These are phyloP conservation scores for Coreoperca whiteheadi DNA, from an alignment of 2,113 vertebrate species.

Conservation along the genomic window DNA sequence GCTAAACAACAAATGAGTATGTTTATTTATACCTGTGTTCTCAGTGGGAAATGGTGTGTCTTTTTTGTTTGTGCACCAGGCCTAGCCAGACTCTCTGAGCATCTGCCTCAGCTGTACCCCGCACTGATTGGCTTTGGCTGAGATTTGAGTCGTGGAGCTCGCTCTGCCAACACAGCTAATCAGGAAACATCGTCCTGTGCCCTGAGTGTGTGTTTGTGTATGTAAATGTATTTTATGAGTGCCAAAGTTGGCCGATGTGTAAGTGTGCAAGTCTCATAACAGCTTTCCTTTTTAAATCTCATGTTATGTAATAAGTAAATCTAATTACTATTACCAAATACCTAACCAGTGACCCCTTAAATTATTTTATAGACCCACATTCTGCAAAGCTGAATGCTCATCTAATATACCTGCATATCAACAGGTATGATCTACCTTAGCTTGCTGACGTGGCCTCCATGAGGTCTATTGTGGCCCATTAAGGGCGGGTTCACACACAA, in stretches of 20 bases:
- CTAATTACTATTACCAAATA: not conserved
- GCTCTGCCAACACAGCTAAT: conserved; percentile 37
- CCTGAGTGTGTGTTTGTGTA: conserved; percentile 16
- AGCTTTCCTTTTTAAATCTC: not conserved
- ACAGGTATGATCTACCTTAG: conserved; percentile 4
- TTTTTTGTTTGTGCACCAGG: conserved; percentile 1
- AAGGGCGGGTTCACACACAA: no score
- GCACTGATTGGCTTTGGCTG: conserved; percentile 45
- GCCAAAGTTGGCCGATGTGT: not conserved
- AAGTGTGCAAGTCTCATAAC: not conserved
- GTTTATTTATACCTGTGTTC: conserved; percentile 2
- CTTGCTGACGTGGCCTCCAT: not conserved
- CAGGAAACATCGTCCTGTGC: conserved; percentile 23
- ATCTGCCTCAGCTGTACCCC: conserved; percentile 6
- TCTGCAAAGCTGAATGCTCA: not conserved
- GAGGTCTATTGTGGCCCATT: not conserved
- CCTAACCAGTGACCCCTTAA: conserved; percentile 14
- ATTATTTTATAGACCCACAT: not conserved
- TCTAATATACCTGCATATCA: conserved; percentile 11
- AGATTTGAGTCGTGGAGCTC: conserved; percentile 35
- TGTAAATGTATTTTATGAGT: conserved; percentile 3
- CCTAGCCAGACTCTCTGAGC: not conserved
- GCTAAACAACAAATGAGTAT: not conserved
- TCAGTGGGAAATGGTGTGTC: not conserved
- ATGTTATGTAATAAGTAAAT: not conserved